These are phyloP conservation scores for Euproctis similis DNA, from an alignment of 2,888 invertebrate genomes.

Conservation along the genomic window DNA sequence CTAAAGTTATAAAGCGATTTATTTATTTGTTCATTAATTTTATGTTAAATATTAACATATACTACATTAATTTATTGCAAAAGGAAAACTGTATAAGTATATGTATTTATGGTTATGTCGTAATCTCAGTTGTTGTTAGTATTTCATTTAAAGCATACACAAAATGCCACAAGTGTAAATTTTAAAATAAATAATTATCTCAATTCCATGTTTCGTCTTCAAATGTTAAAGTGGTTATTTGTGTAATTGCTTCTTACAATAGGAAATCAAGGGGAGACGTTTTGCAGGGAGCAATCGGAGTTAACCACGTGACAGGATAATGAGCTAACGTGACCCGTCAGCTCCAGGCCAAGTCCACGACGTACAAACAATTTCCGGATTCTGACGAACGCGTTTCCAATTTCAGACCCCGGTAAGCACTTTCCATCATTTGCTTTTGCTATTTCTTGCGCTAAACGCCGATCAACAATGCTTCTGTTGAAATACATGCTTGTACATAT, in stretches of 20 bases:
- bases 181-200: too few relatives aligned
- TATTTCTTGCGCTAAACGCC: constrained; percentile 29
- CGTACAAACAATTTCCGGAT: constrained; percentile 65
- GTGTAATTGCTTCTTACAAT: constrained; percentile 8
- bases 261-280: constrained; percentile 16
- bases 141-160: too few relatives aligned
- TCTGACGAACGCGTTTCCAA: constrained; percentile 65
- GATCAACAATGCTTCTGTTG: constrained; percentile 16
- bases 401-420: constrained; percentile 65
- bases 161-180: neutral
- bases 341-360: constrained; percentile 26
- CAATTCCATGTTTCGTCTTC: neutral
- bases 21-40: too few relatives aligned
- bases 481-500: too few relatives aligned
- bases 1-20: too few relatives aligned
- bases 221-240: too few relatives aligned
- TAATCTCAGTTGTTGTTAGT: too few relatives aligned
- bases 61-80: too few relatives aligned
- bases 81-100: too few relatives aligned
- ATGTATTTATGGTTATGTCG: too few relatives aligned
- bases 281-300: constrained; percentile 26
- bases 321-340: constrained; percentile 55
- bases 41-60: too few relatives aligned
- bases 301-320: constrained; percentile 45
- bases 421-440: constrained; percentile 53